A percentile compares a stretch with the other conserved stretches of the same genome.
phyloP scores from a whole-genome alignment of 2,797 vertebrate species.

The Epinephelus malabaricus region DNA sequence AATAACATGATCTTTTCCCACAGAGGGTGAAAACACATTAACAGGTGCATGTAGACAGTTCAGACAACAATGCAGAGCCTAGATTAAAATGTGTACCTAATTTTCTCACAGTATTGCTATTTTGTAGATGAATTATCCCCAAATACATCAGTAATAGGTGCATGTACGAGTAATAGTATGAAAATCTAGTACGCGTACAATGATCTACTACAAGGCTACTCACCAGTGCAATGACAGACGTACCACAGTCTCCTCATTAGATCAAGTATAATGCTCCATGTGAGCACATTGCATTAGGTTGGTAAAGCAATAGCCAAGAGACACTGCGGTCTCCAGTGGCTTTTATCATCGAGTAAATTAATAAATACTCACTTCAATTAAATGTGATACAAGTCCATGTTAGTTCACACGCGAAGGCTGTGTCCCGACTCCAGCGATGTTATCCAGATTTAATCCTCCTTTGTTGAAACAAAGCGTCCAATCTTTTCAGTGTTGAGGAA shows the following conservation, averaged over 20 bases:
- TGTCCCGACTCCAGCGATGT: background rate
- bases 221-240: conserved; percentile 54
- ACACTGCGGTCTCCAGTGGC: background rate
- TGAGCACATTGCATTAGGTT: conserved; percentile 31
- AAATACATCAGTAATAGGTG: conserved; percentile 33
- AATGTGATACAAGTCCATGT: background rate
- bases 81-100: background rate
- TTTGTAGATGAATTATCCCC: conserved; percentile 12
- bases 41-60: conserved; percentile 1
- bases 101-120: conserved; percentile 36
- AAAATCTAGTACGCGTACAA: conserved; percentile 19
- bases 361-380: conserved; percentile 29
- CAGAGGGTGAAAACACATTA: conserved; percentile 12
- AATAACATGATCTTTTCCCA: background rate
- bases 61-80: conserved; percentile 7
- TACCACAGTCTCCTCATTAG: conserved; percentile 36
- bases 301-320: background rate
- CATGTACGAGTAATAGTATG: conserved; percentile 20
- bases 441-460: background rate
- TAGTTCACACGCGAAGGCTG: background rate
- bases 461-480: background rate
- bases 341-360: conserved; percentile 9
- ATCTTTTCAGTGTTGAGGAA: background rate
- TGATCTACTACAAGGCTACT: conserved; percentile 28
- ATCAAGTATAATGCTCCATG: conserved; percentile 35